Evolutionary conservation across 1,140 invertebrate genomes (phyloP), one percentile per base, ranked within the genome.

Genomic region (Drosophila kurseongensis): DNA sequence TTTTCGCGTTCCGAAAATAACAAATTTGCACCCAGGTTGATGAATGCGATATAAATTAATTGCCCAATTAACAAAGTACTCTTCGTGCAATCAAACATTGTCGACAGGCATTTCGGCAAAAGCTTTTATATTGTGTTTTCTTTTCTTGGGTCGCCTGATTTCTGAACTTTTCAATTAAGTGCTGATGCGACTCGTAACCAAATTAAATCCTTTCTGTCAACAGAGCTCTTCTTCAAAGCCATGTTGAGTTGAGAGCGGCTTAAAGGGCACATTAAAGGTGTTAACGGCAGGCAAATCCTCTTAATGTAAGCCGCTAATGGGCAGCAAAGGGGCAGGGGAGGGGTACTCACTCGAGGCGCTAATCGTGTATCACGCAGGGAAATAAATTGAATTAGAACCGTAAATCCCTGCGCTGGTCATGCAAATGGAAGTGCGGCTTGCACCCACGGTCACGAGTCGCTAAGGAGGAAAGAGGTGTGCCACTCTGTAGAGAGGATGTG

Each of bases 371-470:
- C 68, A 72, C 52, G 68, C 68, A 72, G 66, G 29, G 68, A 72
- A 75, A 75, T 75, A 76, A 76, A 76, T 76, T 75, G 45, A 76
- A 76, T 67, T 76, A 76, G 73, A 76, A 76, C 73, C 73, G 61
- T 76, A 75, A 75, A 75, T 58, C 68, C 73, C 60, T 14, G 72
- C 32, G 45, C 27, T 54, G 48, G 66, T 48, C 44, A 75, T 75
- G 72, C 71, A 75, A 75, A 75, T 76, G 73, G 66, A 71, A 35
- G 67, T 41, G 61, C 52, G n/a, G 63, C 65, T 18, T 67, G 65
- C 65, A 68, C 65, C 66, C 67, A 69, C 66, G 67, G 72, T 67
- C 73, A 75, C 73, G 73, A 75, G 50, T 13, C 23, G 7, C 9
- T 5, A 2, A 9, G 36, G 23, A 42, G 23, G 27, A 35, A 32